These are phyloP conservation scores for Perizoma affinitatum DNA, from an alignment of 2,888 invertebrate species.

Conservation along the genomic window DNA sequence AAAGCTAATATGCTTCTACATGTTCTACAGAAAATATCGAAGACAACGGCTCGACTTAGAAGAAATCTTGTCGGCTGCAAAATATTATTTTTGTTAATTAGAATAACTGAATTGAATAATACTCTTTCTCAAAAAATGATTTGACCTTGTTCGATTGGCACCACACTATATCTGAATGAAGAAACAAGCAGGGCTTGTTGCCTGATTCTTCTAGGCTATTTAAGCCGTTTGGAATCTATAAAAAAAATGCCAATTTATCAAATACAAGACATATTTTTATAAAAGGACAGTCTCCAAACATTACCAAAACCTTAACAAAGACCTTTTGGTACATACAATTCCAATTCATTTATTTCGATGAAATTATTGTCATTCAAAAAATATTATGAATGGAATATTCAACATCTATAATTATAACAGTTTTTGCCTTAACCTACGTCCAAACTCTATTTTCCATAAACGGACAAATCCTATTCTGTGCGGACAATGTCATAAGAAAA, in stretches of 20 bases:
- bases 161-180: too few species aligned
- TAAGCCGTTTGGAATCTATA: too few species aligned
- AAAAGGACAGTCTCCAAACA: conserved; percentile 2
- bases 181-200: too few species aligned
- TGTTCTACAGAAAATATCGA: too few species aligned
- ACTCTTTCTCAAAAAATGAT: too few species aligned
- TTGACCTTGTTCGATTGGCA: too few species aligned
- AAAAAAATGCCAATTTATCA: neutral
- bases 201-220: too few species aligned
- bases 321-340: neutral
- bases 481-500: conserved; percentile 65
- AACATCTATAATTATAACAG: conserved; percentile 46
- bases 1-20: too few species aligned
- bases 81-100: too few species aligned
- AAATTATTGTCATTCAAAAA: conserved; percentile 22
- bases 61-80: too few species aligned
- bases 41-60: too few species aligned
- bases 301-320: conserved; percentile 1
- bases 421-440: conserved; percentile 35
- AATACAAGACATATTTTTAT: neutral
- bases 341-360: conserved; percentile 5
- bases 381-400: conserved; percentile 34
- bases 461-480: conserved; percentile 53
- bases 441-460: conserved; percentile 41
- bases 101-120: too few species aligned